Evolutionary conservation across 2,888 invertebrate species (phyloP).

Genomic region (Ormyrus thymus): DNA sequence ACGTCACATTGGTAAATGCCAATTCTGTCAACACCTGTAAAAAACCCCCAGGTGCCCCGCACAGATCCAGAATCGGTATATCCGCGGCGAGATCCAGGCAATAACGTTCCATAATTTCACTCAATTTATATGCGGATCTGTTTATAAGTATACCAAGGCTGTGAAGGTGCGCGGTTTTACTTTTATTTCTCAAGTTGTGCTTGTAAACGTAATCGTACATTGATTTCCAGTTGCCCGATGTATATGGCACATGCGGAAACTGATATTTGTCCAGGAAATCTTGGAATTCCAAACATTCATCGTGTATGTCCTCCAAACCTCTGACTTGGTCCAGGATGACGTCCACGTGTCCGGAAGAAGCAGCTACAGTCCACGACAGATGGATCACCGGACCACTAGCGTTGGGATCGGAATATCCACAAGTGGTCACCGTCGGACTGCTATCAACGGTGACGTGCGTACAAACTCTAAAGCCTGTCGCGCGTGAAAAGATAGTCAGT

Average conservation of each 20-base stretch:
- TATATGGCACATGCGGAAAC: not conserved
- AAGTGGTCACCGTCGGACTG: not conserved
- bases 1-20: not conserved
- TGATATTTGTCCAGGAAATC: not conserved
- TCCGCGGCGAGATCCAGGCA: not conserved
- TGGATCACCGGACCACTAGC: not conserved
- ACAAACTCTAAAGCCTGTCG: not conserved
- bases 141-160: not conserved
- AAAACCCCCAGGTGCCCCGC: not conserved
- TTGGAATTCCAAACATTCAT: not conserved
- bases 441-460: not conserved
- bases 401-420: not conserved
- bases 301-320: not conserved
- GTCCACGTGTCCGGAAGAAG: not conserved
- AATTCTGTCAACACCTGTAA: not conserved
- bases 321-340: not conserved
- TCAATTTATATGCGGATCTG: slow-evolving; percentile 3
- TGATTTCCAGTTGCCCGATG: slow-evolving; percentile 2
- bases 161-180: not conserved
- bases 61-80: not conserved
- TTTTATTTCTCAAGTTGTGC: not conserved
- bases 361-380: not conserved
- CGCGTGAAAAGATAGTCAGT: not conserved
- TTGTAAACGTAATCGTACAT: not conserved
- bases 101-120: not conserved